phyloP scores from a whole-genome alignment of 2,113 vertebrate genomes.

The Australoheros scitulus region DNA sequence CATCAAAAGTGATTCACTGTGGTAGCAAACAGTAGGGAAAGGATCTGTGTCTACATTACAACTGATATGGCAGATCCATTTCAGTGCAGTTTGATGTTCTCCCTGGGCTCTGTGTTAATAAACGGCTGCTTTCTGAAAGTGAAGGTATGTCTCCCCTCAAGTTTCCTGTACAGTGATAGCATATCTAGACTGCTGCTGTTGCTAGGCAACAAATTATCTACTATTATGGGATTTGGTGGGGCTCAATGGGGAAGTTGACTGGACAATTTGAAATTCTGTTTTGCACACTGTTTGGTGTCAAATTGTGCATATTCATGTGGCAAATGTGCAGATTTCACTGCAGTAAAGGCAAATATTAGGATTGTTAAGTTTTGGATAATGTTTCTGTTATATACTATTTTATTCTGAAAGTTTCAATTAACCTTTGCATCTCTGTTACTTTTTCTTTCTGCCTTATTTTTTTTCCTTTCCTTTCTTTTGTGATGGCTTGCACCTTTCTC shows the following conservation, averaged over 20 bases:
- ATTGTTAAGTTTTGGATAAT: background rate
- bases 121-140: constrained; percentile 67
- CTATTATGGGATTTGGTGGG: constrained; percentile 70
- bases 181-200: constrained; percentile 62
- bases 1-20: constrained; percentile 70
- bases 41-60: constrained; percentile 68
- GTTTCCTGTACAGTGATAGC: constrained; percentile 49
- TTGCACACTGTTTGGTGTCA: constrained; percentile 25
- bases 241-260: constrained; percentile 49
- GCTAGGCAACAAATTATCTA: constrained; percentile 64
- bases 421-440: background rate
- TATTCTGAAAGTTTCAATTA: background rate
- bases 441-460: background rate
- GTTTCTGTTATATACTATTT: too few relatives aligned
- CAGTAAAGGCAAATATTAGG: constrained; percentile 37
- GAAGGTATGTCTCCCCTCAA: constrained; percentile 48
- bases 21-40: constrained; percentile 63
- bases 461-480: background rate
- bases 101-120: constrained; percentile 65
- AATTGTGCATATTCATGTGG: constrained; percentile 41
- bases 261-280: constrained; percentile 60
- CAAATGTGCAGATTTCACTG: constrained; percentile 12
- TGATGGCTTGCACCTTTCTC: background rate
- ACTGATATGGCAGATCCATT: constrained; percentile 75
- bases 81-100: constrained; percentile 67